Conservation (phyloP, 2,797 vertebrate species). For the Podarcis lilfordi region DNA sequence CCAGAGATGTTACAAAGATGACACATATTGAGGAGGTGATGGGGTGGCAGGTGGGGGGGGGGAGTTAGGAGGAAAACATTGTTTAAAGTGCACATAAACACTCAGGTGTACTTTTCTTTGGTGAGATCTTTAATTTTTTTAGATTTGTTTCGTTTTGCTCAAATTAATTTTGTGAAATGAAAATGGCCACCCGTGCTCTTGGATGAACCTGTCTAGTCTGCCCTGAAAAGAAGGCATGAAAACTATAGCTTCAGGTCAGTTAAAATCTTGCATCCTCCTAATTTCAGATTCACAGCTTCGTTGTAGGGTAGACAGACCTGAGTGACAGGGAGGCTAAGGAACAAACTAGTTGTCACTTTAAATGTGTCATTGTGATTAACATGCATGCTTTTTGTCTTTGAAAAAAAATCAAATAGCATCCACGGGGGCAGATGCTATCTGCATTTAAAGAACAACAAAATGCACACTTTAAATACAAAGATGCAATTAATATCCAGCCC, state of each 20-base stretch:
- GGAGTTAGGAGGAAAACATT: neutral
- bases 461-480: neutral
- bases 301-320: neutral
- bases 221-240: neutral
- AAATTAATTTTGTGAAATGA: neutral
- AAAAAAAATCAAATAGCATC: neutral
- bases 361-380: neutral
- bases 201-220: neutral
- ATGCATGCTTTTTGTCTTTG: neutral
- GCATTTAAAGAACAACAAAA: neutral
- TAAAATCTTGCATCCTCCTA: neutral
- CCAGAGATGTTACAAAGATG: constrained; percentile 28
- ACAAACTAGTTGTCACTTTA: neutral
- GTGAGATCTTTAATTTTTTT: neutral
- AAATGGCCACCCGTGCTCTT: neutral
- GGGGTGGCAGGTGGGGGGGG: too few species aligned
- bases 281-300: neutral
- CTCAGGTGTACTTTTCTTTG: neutral
- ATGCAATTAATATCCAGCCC: neutral
- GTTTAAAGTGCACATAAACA: neutral
- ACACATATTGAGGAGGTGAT: neutral
- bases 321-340: neutral
- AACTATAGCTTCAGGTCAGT: neutral
- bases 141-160: neutral
- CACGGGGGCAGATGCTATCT: neutral